Percentiles rank a stretch among this genome's conserved stretches.
phyloP scores from a whole-genome alignment of 2,888 invertebrate species.

The Eupelmus urozonus region DNA sequence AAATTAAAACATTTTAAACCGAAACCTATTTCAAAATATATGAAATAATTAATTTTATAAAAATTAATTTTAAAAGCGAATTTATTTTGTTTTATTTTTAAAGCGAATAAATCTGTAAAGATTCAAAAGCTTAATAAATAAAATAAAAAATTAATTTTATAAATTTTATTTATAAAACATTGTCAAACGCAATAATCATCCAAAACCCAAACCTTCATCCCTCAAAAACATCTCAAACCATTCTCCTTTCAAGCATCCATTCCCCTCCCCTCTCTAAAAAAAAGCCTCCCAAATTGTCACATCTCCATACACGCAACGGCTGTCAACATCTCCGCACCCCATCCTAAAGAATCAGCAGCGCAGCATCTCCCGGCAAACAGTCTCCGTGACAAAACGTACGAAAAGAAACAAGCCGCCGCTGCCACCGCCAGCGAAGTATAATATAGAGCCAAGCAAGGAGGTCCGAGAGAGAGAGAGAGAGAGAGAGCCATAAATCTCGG shows the following conservation, averaged over 20 bases:
- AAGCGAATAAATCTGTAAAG: too few species aligned
- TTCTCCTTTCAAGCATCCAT: neutral
- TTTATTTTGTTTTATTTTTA: too few species aligned
- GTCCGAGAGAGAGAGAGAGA: neutral
- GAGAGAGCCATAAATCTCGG: conserved; percentile 33
- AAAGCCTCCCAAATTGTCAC: neutral
- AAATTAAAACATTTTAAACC: too few species aligned
- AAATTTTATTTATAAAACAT: too few species aligned
- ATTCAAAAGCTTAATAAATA: too few species aligned
- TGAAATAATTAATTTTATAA: too few species aligned
- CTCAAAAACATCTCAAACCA: too few species aligned
- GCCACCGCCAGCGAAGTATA: neutral
- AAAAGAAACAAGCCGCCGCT: neutral
- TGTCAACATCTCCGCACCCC: neutral
- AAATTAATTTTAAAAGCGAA: too few species aligned
- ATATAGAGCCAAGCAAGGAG: neutral
- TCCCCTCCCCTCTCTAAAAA: neutral
- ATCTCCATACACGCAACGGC: conserved; percentile 25
- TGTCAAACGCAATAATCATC: too few species aligned
- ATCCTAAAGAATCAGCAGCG: neutral
- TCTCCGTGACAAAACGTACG: neutral
- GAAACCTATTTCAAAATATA: too few species aligned
- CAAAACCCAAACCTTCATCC: too few species aligned
- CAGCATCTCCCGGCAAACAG: neutral
- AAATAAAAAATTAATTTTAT: too few species aligned